Percentiles rank a stretch among this genome's conserved stretches.
Evolutionary conservation across 2,113 vertebrate genomes (phyloP).

Genomic region (Elanoides forficatus): DNA sequence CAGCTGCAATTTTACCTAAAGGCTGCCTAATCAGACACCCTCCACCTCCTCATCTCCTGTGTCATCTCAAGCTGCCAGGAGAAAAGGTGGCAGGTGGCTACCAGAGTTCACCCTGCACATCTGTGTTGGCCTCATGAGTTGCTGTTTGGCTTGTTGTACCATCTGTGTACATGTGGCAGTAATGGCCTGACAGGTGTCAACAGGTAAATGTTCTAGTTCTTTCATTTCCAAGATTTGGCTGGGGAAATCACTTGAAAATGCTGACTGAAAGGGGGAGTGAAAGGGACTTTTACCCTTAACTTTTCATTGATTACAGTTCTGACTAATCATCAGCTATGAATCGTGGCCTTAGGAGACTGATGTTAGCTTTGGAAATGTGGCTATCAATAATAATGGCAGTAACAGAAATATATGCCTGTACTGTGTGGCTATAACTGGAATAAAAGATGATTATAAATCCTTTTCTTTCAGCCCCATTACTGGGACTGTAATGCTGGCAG

Average conservation of each 20-base stretch:
- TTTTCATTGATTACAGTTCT: not conserved
- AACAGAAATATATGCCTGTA: not conserved
- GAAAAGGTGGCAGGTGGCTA: not conserved
- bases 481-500: not conserved
- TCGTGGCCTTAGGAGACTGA: not conserved
- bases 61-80: not conserved
- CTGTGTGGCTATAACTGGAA: not conserved
- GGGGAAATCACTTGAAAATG: not conserved
- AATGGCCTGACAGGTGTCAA: not conserved
- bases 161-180: not conserved
- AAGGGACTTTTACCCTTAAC: not conserved
- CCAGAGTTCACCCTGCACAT: not conserved
- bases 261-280: not conserved
- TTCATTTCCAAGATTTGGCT: not conserved
- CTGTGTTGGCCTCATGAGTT: fast-evolving
- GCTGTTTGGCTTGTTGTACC: not conserved
- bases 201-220: not conserved
- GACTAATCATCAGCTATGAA: not conserved
- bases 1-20: not conserved
- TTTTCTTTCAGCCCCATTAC: not conserved
- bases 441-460: not conserved
- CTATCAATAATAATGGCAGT: not conserved
- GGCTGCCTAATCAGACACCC: not conserved
- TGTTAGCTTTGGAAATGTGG: not conserved
- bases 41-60: not conserved